These are phyloP conservation scores for Vidua macroura DNA, from an alignment of 2,113 vertebrate species.

Conservation along the genomic window DNA sequence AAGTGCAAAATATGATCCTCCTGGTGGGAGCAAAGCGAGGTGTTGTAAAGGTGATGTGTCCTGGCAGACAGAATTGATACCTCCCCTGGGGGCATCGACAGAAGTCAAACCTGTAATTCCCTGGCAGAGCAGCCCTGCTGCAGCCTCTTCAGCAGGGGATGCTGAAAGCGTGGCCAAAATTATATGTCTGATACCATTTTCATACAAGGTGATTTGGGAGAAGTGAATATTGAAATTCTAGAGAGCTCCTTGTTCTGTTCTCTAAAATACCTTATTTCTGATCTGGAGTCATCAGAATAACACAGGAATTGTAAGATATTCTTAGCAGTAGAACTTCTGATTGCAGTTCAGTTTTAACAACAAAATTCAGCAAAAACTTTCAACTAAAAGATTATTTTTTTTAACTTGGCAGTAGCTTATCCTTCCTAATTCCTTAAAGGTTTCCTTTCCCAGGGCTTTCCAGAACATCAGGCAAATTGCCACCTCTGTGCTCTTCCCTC, in stretches of 20 bases:
- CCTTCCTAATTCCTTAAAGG: not conserved
- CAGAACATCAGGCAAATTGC: not conserved
- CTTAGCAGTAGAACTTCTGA: not conserved
- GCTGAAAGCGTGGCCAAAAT: not conserved
- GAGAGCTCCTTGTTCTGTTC: not conserved
- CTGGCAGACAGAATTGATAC: not conserved
- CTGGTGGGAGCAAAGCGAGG: not conserved
- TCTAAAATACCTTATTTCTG: not conserved
- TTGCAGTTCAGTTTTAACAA: not conserved
- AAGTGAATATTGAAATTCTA: not conserved
- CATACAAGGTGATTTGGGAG: not conserved
- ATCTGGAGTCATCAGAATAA: not conserved
- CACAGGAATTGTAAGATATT: not conserved
- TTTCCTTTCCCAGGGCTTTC: not conserved
- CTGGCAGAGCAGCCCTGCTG: not conserved
- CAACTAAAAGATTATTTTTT: too few species aligned
- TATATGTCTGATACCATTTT: not conserved
- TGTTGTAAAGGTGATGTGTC: not conserved
- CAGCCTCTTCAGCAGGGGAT: not conserved
- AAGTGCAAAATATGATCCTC: not conserved
- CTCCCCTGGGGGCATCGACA: not conserved
- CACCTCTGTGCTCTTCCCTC: not conserved
- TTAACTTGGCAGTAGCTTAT: not conserved
- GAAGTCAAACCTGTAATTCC: not conserved
- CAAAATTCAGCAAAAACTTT: not conserved